These are phyloP conservation scores for Brienomyrus longianalis DNA, from an alignment of 2,113 vertebrate species.

Conservation along the genomic window DNA sequence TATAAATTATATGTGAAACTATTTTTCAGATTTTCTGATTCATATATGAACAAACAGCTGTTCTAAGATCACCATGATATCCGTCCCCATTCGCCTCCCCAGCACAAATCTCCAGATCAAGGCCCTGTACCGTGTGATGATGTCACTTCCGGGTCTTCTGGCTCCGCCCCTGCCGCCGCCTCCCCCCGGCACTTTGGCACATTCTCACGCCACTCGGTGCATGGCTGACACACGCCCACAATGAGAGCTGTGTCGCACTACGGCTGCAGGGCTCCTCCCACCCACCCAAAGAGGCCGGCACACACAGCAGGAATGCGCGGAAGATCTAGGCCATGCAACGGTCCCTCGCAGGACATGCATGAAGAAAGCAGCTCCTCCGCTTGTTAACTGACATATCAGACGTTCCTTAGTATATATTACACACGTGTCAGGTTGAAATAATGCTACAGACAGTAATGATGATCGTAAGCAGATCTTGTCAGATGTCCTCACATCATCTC, in stretches of 20 bases:
- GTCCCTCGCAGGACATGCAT: neutral
- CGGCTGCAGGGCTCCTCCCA: neutral
- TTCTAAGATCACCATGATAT: neutral
- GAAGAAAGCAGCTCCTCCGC: neutral
- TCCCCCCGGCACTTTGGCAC: neutral
- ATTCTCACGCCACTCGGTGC: neutral
- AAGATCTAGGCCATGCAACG: neutral
- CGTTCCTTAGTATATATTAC: neutral
- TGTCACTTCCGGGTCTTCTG: neutral
- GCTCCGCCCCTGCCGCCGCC: neutral
- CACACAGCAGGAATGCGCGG: neutral
- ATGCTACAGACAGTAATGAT: conserved; percentile 25
- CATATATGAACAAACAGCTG: neutral
- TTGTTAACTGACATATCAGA: neutral
- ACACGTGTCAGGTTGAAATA: neutral
- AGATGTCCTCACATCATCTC: conserved; percentile 26
- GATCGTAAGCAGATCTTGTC: conserved; percentile 18
- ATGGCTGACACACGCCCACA: neutral
- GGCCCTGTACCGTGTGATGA: neutral
- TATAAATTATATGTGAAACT: neutral
- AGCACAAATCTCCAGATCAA: neutral
- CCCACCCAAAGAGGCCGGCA: neutral
- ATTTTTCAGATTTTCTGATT: neutral
- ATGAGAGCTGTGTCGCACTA: neutral
- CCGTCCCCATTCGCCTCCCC: neutral